Evolutionary conservation across 2,797 vertebrate genomes (phyloP), one percentile per base, ranked within the genome.

Genomic region (Lemur catta): DNA sequence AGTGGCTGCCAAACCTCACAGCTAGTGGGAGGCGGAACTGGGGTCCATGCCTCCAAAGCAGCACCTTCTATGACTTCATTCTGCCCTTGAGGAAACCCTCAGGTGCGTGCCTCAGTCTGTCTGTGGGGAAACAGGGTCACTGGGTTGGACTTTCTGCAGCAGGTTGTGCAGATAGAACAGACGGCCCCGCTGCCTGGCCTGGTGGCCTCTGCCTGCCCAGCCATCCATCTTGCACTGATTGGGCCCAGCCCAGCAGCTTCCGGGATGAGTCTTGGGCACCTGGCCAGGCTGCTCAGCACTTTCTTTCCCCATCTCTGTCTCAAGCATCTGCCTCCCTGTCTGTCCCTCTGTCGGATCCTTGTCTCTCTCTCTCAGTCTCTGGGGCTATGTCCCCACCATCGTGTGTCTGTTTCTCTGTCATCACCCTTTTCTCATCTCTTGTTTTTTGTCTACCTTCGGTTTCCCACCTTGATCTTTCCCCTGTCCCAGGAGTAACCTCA

Each of bases 191-290:
- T 69, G 82, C 46, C 93, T 63, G 50, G 84, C 91, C 48, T 17
- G 3, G 75, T 1, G 6, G 76, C 76, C 79, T 96, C 92, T 93
- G 26, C 84, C 87, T 93, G 89, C 93, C 93, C 80, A 71, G 86
- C 79, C 50, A 79, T 97, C 84, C 78, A 6, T 92, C 78, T 82
- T 95, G 50, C 43, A 8, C 48, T 69, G 81, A 67, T 65, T 95
- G 91, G 92, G 92, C 74, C 74, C 38, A 94, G 89, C 96, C 93
- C 92, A 95, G 92, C 52, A 59, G 88, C 95, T 93, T 96, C 91
- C 3, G 0, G 63, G 71, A 94, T 63, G 80, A 50, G 67, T 78
- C 11, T 6, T 17, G 30, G 94, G 94, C 95, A 1, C 74, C 24
- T 3, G 7, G 94, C 94, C 95, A 97, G 85, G 33, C 38, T 88